Base-by-base conservation (phyloP, 2,888 invertebrate genomes). In the Hirtodrosophila histrioides region DNA sequence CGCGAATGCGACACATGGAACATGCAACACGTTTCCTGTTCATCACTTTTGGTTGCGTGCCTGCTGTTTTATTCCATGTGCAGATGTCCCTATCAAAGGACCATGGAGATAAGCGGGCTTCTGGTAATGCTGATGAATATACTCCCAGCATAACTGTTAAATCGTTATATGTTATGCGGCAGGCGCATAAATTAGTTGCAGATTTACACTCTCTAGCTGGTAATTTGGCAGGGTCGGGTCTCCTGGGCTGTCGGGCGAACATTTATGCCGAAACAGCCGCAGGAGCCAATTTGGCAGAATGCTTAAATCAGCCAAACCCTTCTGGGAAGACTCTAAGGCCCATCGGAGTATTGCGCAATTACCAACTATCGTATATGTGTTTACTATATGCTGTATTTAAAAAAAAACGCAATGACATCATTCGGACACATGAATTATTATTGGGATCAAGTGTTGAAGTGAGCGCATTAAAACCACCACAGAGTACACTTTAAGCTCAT, bases 11-110 rank as follows among this genome's bases (percentile, higher is more conserved):
- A 39, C 60, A 69, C 53, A 68, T 51, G 57, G 33, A 57, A 61
- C 71, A 81, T 78, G 82, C 82, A 82, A 84, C 85, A 84, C 68
- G 77, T 84, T 78, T 84, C 61, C 69, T 36, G 63, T 60, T 60
- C 75, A 70, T 81, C 76, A 69, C 50, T 66, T 70, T 64, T 36
- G 40, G 43, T 36, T 61, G 78, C 70, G 64, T 67, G 74, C 37
- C 43, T 51, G 43, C 62, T 6, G 67, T 60, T 68, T 81, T 73
- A 81, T 68, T 44, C 58, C 55, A 41, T 41, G 31, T 51, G 44
- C 12, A 39, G 40, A 40, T 49, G 43, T 29, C 35, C 35, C 12
- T 10, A 24, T 36, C 37, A 17, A 48, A 4, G 4, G 11, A 29
- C 5, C 24, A 39, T 11, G 23, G 17, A 33, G 33, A 49, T 24